Conservation (phyloP, 2,888 invertebrate species). For the Drosophila formosana region DNA sequence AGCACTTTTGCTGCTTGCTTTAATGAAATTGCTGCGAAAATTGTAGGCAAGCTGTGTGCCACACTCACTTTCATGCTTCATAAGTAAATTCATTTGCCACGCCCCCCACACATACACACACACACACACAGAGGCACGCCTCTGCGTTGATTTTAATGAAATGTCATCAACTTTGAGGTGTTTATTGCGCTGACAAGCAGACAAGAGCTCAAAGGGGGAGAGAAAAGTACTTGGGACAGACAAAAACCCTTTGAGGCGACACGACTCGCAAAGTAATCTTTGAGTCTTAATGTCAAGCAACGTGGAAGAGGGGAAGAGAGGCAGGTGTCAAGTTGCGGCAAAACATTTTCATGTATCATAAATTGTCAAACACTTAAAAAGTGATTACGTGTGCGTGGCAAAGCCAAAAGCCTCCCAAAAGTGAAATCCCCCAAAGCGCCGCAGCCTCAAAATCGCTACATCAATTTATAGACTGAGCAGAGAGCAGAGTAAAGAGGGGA, state of each 20-base stretch:
- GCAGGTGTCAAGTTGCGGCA: slow-evolving; percentile 15
- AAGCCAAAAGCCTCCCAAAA: slow-evolving; percentile 13
- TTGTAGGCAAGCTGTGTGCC: slow-evolving; percentile 53
- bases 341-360: slow-evolving; percentile 79
- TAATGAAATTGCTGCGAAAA: slow-evolving; percentile 74
- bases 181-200: slow-evolving; percentile 79
- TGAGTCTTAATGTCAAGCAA: slow-evolving; percentile 60
- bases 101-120: slow-evolving; percentile 23
- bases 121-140: not conserved
- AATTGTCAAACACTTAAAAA: slow-evolving; percentile 81
- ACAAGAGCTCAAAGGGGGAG: slow-evolving; percentile 31
- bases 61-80: slow-evolving; percentile 78
- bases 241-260: slow-evolving; percentile 68
- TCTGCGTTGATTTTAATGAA: slow-evolving; percentile 81
- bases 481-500: not conserved
- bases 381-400: slow-evolving; percentile 79
- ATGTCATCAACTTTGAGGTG: slow-evolving; percentile 83
- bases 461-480: slow-evolving; percentile 62
- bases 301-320: not conserved
- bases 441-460: slow-evolving; percentile 44
- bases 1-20: slow-evolving; percentile 68
- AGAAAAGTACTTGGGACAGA: not conserved
- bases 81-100: slow-evolving; percentile 77
- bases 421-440: slow-evolving; percentile 14
- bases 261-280: slow-evolving; percentile 63